These are phyloP conservation scores for Manis crassicaudata DNA, from an alignment of 2,797 vertebrate genomes.

Conservation along the genomic window DNA sequence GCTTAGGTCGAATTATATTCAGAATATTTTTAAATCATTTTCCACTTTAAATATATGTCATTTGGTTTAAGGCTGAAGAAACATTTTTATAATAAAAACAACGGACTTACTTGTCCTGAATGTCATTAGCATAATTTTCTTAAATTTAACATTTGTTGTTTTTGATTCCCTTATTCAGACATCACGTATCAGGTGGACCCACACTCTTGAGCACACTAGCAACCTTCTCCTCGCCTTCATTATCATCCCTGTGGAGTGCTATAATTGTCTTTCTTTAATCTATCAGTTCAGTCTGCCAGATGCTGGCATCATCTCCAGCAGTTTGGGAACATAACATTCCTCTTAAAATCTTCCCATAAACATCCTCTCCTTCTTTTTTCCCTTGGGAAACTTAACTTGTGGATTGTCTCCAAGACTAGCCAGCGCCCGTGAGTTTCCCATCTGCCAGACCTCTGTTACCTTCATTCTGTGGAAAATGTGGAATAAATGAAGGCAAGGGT, in stretches of 20 bases:
- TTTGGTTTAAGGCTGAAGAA: constrained; percentile 36
- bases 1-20: constrained; percentile 20
- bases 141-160: constrained; percentile 47
- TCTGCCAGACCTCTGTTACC: background rate
- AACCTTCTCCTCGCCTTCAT: constrained; percentile 50
- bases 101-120: constrained; percentile 35
- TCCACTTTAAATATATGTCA: background rate
- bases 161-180: constrained; percentile 14
- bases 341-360: background rate
- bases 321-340: background rate
- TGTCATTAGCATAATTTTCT: constrained; percentile 9
- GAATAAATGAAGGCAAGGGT: background rate
- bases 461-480: background rate
- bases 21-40: constrained; percentile 2
- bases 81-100: background rate
- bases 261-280: constrained; percentile 72
- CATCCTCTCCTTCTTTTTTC: background rate
- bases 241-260: constrained; percentile 61
- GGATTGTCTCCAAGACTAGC: background rate
- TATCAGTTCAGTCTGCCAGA: constrained; percentile 41
- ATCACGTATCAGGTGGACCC: constrained; percentile 37
- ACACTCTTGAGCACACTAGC: constrained; percentile 27
- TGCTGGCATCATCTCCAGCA: background rate
- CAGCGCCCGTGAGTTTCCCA: background rate
- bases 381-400: background rate